Evolutionary conservation across 2,113 vertebrate genomes (phyloP), one percentile per base, ranked within the genome.

Genomic region (Jaculus jaculus): DNA sequence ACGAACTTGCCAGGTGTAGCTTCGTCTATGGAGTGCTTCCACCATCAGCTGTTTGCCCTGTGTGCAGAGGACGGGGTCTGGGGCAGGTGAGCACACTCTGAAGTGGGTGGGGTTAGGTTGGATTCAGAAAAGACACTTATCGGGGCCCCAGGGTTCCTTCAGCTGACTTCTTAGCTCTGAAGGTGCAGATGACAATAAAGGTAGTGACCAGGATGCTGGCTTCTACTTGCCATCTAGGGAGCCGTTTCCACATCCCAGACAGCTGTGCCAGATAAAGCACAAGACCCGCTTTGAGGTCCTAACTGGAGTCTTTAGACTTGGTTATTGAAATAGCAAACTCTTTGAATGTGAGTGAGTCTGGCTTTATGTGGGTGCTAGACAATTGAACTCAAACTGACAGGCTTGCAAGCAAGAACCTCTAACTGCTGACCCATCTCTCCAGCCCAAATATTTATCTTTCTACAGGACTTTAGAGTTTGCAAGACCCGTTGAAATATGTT

Each of bases 11-110:
- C 58, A 9, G 39, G 21, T 13, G 18, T 61, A 21, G 86, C 26
- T 7, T 3, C 21, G 18, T 2, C 1, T 12, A 1, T 10, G 2
- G 30, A 17, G 1, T 13, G 34, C 9, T 51, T 12, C 9, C 0
- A 21, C 2, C 11, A 24, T 30, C 65, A 4, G 24, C n/a, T 39
- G 74, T 18, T 60, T 30, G 17, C 78, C 39, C 0, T 39, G 42
- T 82, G 87, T 69, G 54, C 7, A n/a, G 74, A 74, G 82, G 42
- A 37, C 16, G 54, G 65, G 13, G 63, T 51, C 8, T 39, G 18
- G 51, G 68, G 12, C 23, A n/a, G 42, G 42, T 1, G 30, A 18
- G 23, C 1, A 8, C 17, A 5, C 42, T 18, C 63, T 4, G 34
- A 61, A 20, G 58, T 66, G 73, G 51, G 2, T 24, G 17, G 8